A percentile compares a stretch with the other conserved stretches of the same genome.
phyloP scores from a whole-genome alignment of 1,140 invertebrate species.

The Bombus pascuorum region DNA sequence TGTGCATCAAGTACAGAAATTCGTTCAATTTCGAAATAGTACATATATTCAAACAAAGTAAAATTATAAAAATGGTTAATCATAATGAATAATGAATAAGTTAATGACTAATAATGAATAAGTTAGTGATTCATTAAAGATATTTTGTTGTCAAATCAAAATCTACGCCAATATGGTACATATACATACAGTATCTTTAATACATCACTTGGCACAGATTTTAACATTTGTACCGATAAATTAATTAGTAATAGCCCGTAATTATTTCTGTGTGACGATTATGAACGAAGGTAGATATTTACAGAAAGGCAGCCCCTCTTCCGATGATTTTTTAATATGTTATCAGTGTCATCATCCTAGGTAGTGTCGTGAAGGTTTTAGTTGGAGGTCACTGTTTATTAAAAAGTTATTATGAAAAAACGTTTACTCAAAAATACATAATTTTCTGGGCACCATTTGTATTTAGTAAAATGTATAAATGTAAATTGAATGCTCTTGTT shows the following conservation, averaged over 20 bases:
- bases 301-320: too few species aligned
- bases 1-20: background rate
- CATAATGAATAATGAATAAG: too few species aligned
- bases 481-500: too few species aligned
- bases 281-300: background rate
- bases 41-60: background rate
- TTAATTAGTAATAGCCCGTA: slow-evolving; percentile 21
- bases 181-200: slow-evolving; percentile 57
- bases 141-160: slow-evolving; percentile 9
- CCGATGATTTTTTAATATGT: too few species aligned
- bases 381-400: too few species aligned
- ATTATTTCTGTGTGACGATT: slow-evolving; percentile 8
- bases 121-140: slow-evolving; percentile 42
- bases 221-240: slow-evolving; percentile 45
- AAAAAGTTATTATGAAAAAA: too few species aligned
- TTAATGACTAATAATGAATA: background rate
- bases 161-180: slow-evolving; percentile 4
- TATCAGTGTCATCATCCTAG: too few species aligned
- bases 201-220: slow-evolving; percentile 73
- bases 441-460: too few species aligned
- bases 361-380: too few species aligned
- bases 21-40: background rate
- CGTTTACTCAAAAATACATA: too few species aligned
- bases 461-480: too few species aligned
- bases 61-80: background rate